Conservation (phyloP, 2,888 invertebrate species). For the Cephalotes varians region DNA sequence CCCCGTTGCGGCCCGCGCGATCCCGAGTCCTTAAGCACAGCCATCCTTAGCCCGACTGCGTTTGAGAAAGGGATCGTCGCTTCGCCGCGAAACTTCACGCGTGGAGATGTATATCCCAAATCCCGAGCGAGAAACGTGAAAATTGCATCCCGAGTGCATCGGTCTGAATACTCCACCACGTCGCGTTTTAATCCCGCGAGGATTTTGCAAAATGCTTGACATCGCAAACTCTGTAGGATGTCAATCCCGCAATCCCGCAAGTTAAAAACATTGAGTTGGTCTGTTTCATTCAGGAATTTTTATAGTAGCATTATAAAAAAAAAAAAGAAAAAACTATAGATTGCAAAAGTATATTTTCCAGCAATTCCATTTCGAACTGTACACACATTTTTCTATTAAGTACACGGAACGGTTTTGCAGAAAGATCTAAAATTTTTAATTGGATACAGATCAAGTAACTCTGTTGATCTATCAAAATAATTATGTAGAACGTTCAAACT, state of each 20-base stretch:
- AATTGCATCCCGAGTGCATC: conserved; percentile 8
- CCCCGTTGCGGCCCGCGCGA: conserved; percentile 47
- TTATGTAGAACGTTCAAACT: too few relatives aligned
- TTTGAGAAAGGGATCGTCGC: conserved; percentile 54
- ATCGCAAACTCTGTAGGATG: neutral
- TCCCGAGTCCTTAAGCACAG: conserved; percentile 26
- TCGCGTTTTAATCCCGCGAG: neutral
- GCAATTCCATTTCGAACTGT: too few relatives aligned
- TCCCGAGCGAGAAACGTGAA: conserved; percentile 3
- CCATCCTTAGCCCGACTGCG: conserved; percentile 3
- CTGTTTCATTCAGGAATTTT: neutral
- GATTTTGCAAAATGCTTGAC: neutral
- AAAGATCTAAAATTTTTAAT: too few relatives aligned
- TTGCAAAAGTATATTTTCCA: neutral
- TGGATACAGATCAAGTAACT: too few relatives aligned
- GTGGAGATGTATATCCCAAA: conserved; percentile 31
- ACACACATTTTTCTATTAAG: neutral
- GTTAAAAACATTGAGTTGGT: neutral
- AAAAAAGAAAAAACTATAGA: neutral
- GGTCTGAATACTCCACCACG: neutral
- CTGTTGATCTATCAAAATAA: too few relatives aligned
- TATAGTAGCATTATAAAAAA: neutral
- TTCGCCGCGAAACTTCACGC: conserved; percentile 39
- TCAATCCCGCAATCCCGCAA: neutral
- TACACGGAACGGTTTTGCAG: too few relatives aligned